A percentile compares a stretch with the other conserved stretches of the same genome.
These are phyloP conservation scores for Ernsta delagoae DNA, from an alignment of 2,888 invertebrate species.

Conservation along the genomic window DNA sequence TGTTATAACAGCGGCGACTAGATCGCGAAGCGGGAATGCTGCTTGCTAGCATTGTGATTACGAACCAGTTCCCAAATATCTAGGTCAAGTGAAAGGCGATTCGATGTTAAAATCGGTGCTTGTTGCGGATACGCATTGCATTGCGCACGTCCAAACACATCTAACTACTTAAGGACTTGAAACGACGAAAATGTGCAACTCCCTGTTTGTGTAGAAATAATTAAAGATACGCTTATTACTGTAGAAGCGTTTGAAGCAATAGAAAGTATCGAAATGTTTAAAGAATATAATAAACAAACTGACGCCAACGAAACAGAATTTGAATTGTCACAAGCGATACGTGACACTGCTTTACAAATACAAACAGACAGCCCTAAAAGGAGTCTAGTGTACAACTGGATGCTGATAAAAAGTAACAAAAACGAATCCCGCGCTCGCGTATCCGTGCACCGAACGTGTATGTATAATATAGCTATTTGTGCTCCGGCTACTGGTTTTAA, in stretches of 20 bases:
- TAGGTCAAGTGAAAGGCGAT: slow-evolving; percentile 83
- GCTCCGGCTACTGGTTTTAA: slow-evolving; percentile 81
- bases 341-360: slow-evolving; percentile 2
- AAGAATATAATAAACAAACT: not conserved
- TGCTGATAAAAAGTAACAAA: slow-evolving; percentile 75
- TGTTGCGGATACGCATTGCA: slow-evolving; percentile 54
- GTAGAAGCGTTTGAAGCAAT: not conserved
- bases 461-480: slow-evolving; percentile 64
- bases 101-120: slow-evolving; percentile 67
- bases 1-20: slow-evolving; percentile 51
- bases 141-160: slow-evolving; percentile 11
- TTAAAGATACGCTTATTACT: not conserved
- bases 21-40: slow-evolving; percentile 50
- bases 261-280: not conserved
- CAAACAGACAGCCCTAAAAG: slow-evolving; percentile 41
- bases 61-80: slow-evolving; percentile 82
- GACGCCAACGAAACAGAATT: not conserved
- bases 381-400: slow-evolving; percentile 71
- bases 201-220: not conserved
- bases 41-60: slow-evolving; percentile 68
- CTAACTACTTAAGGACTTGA: slow-evolving; percentile 2
- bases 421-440: slow-evolving; percentile 64
- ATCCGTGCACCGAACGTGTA: slow-evolving; percentile 56
- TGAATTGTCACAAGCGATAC: not conserved
- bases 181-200: slow-evolving; percentile 3